Conservation (phyloP, 2,797 vertebrate species). For the Pipistrellus kuhlii region DNA sequence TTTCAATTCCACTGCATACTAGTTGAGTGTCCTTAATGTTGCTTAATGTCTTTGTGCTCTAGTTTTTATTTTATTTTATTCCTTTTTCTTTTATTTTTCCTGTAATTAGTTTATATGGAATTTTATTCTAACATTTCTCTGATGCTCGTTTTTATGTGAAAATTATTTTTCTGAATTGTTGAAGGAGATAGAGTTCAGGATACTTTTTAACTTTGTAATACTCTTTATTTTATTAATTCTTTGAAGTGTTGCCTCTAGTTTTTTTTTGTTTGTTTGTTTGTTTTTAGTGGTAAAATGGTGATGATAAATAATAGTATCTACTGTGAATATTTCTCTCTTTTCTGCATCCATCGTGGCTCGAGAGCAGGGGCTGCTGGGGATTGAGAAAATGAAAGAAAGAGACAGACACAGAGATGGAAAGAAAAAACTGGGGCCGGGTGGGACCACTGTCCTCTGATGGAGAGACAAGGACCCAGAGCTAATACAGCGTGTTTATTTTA, state of each 20-base stretch:
- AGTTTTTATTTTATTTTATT: neutral
- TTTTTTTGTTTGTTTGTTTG: neutral
- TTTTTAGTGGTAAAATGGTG: neutral
- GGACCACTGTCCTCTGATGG: too few relatives aligned
- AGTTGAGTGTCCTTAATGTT: neutral
- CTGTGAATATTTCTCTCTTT: too few relatives aligned
- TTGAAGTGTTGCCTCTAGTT: too few relatives aligned
- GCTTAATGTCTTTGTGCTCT: neutral
- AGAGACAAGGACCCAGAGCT: too few relatives aligned
- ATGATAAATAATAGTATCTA: neutral
- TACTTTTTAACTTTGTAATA: neutral
- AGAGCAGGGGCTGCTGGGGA: too few relatives aligned
- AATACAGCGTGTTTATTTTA: too few relatives aligned
- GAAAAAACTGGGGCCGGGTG: too few relatives aligned
- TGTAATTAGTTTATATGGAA: neutral
- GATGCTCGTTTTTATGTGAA: neutral
- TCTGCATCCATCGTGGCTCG: too few relatives aligned
- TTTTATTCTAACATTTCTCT: neutral
- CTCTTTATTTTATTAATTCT: neutral
- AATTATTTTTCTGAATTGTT: neutral
- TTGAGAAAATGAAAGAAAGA: too few relatives aligned
- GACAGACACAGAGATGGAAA: too few relatives aligned
- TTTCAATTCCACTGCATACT: neutral
- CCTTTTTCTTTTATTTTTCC: neutral
- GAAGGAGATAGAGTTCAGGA: neutral